These are phyloP conservation scores for Oxygymnocypris stewartii DNA, from an alignment of 2,113 vertebrate genomes.

Conservation along the genomic window DNA sequence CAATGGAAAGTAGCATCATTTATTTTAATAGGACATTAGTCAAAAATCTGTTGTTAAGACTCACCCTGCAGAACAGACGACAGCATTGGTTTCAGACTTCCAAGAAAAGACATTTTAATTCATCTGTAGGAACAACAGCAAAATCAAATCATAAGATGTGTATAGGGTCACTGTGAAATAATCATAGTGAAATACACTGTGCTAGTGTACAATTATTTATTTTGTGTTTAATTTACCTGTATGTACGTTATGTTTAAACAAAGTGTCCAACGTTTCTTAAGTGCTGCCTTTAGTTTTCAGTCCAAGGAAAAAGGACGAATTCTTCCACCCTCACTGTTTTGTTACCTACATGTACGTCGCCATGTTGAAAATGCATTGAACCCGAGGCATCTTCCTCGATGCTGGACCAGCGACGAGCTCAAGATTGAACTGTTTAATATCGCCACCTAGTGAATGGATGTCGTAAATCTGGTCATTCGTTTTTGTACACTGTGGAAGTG, in stretches of 20 bases:
- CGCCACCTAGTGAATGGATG: constrained; percentile 21
- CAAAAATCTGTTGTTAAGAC: constrained; percentile 20
- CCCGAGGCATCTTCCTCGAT: background rate
- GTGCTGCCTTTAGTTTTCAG: background rate
- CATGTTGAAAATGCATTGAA: constrained; percentile 34
- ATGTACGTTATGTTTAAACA: background rate
- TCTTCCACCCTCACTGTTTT: constrained; percentile 4
- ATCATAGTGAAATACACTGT: background rate
- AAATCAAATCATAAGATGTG: background rate
- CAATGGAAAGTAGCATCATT: background rate
- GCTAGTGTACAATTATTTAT: background rate
- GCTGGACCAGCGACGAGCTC: background rate
- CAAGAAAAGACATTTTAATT: constrained; percentile 62
- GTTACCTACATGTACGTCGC: background rate
- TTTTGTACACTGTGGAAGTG: no score
- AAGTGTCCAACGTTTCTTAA: background rate
- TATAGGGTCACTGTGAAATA: background rate
- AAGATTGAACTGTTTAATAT: background rate
- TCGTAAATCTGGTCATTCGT: no score
- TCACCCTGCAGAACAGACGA: constrained; percentile 66
- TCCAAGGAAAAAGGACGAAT: background rate
- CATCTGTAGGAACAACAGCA: constrained; percentile 20
- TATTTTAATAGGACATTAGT: background rate
- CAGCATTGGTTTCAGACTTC: constrained; percentile 63
- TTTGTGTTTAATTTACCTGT: background rate